Conservation (phyloP, 1,140 invertebrate genomes). For the Thalassaphorura encarpata region DNA sequence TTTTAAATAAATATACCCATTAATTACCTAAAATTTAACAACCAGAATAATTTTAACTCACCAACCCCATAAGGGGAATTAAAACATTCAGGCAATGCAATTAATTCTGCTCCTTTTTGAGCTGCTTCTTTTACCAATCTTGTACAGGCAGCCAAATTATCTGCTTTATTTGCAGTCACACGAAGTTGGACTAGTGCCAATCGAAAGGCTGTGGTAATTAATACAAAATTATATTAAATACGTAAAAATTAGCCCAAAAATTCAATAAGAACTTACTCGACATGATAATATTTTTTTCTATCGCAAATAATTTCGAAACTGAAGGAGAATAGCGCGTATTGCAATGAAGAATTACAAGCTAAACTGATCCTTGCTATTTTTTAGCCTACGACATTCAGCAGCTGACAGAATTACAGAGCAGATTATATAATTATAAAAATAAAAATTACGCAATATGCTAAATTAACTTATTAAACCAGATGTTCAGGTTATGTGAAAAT, state of each 20-base stretch:
- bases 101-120: constrained; percentile 58
- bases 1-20: not conserved
- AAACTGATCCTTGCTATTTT: too few relatives aligned
- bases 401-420: too few relatives aligned
- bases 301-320: not conserved
- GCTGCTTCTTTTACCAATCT: constrained; percentile 63
- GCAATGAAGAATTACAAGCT: too few relatives aligned
- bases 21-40: not conserved
- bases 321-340: too few relatives aligned
- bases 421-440: too few relatives aligned
- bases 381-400: too few relatives aligned
- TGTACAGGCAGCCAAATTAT: constrained; percentile 62
- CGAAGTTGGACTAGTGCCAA: constrained; percentile 69
- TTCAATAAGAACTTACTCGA: not conserved
- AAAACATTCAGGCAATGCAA: constrained; percentile 84
- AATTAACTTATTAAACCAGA: too few relatives aligned
- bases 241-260: not conserved
- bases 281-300: not conserved
- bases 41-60: constrained; percentile 39
- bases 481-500: too few relatives aligned
- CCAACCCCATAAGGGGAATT: constrained; percentile 86
- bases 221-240: not conserved
- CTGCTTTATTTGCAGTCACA: constrained; percentile 59
- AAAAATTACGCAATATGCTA: too few relatives aligned
- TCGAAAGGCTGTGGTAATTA: constrained; percentile 40